These are phyloP conservation scores for Melanotaenia parkinsoni DNA, from an alignment of 2,797 vertebrate genomes.

Conservation along the genomic window DNA sequence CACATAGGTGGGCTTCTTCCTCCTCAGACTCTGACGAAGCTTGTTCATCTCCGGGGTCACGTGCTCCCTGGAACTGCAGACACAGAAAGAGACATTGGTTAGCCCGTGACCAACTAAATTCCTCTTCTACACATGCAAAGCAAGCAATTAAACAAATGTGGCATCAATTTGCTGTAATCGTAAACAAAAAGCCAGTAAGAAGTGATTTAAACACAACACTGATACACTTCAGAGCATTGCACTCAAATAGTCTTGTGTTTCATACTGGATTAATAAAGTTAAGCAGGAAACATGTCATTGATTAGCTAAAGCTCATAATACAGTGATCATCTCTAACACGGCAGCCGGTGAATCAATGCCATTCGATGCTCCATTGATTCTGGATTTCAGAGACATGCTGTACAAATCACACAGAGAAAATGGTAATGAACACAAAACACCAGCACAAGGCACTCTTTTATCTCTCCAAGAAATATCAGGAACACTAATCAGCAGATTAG, in stretches of 20 bases:
- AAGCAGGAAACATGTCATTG: conserved; percentile 47
- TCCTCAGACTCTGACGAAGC: conserved; percentile 92
- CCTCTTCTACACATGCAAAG: not conserved
- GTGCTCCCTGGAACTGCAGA: conserved; percentile 81
- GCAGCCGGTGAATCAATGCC: conserved; percentile 20
- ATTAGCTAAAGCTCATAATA: conserved; percentile 49
- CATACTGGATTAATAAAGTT: conserved; percentile 24
- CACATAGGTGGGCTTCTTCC: conserved; percentile 92
- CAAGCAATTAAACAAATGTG: not conserved
- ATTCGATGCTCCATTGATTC: conserved; percentile 44
- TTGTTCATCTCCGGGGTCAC: conserved; percentile 92
- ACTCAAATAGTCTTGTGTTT: not conserved
- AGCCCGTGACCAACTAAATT: not conserved
- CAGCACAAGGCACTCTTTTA: conserved; percentile 31
- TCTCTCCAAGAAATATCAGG: conserved; percentile 44
- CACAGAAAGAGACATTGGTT: not conserved
- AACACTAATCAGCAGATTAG: conserved; percentile 26
- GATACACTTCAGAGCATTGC: conserved; percentile 10
- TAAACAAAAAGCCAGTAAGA: conserved; percentile 3
- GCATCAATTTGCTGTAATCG: not conserved
- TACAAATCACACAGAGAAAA: conserved; percentile 49
- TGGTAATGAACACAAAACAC: conserved; percentile 39
- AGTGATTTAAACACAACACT: conserved; percentile 22
- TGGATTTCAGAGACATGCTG: conserved; percentile 23
- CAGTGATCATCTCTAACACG: conserved; percentile 47